Conservation (phyloP, 1,140 invertebrate genomes). For the Atta cephalotes region DNA sequence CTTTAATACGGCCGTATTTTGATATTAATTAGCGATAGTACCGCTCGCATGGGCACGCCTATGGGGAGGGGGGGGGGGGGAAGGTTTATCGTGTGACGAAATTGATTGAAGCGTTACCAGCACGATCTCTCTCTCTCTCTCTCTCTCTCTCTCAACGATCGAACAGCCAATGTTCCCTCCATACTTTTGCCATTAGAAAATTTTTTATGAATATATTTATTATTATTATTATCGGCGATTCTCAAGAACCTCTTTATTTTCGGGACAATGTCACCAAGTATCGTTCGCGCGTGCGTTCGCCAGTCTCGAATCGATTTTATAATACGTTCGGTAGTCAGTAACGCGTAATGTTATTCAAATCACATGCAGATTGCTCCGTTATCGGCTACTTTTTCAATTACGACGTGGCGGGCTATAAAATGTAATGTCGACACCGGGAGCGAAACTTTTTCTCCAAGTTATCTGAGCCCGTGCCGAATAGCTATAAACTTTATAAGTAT, state of each 20-base stretch:
- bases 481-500: slow-evolving; percentile 72
- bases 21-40: slow-evolving; percentile 48
- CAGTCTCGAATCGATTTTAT: slow-evolving; percentile 60
- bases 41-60: background rate
- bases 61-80: background rate
- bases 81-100: slow-evolving; percentile 45
- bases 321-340: slow-evolving; percentile 65
- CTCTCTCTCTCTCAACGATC: background rate
- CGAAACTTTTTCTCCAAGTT: slow-evolving; percentile 66
- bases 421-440: slow-evolving; percentile 66
- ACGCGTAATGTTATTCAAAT: slow-evolving; percentile 76
- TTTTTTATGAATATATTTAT: slow-evolving; percentile 37
- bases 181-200: background rate
- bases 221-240: background rate
- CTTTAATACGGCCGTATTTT: slow-evolving; percentile 45
- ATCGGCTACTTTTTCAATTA: slow-evolving; percentile 78
- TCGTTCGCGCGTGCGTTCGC: slow-evolving; percentile 13
- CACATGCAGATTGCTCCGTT: slow-evolving; percentile 75
- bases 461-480: slow-evolving; percentile 62
- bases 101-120: slow-evolving; percentile 22
- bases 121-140: background rate
- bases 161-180: background rate
- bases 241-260: background rate
- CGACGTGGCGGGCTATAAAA: slow-evolving; percentile 72
- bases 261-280: slow-evolving; percentile 4